Percentiles rank a stretch among this genome's conserved stretches.
Conservation (phyloP, 2,797 vertebrate genomes). For the Cynodonichthys magdalenae region DNA sequence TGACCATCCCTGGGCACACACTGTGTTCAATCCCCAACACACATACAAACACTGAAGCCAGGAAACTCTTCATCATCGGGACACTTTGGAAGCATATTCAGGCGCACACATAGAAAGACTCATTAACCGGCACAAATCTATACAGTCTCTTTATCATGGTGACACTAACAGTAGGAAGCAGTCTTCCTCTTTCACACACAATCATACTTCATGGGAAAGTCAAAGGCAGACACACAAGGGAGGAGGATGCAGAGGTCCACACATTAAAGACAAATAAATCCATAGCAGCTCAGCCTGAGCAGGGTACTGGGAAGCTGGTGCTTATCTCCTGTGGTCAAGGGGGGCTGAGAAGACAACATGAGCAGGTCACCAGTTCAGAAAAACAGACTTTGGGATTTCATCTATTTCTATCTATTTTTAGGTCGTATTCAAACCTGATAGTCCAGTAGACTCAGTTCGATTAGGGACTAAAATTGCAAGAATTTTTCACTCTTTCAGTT, state of each 20-base stretch:
- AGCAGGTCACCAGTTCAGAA: not conserved
- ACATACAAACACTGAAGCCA: slow-evolving; percentile 10
- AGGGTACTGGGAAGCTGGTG: too few relatives aligned
- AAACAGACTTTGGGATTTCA: not conserved
- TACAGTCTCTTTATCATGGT: slow-evolving; percentile 64
- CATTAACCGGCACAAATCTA: slow-evolving; percentile 59
- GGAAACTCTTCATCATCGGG: slow-evolving; percentile 55
- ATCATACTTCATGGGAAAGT: slow-evolving; percentile 6
- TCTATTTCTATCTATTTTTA: too few relatives aligned
- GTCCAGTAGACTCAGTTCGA: too few relatives aligned
- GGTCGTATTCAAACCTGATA: too few relatives aligned
- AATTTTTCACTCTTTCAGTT: too few relatives aligned
- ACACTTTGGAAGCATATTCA: slow-evolving; percentile 54
- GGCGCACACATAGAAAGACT: slow-evolving; percentile 44
- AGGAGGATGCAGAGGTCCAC: slow-evolving; percentile 1
- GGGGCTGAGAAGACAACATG: too few relatives aligned
- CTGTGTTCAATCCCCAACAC: slow-evolving; percentile 13
- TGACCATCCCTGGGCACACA: slow-evolving; percentile 60
- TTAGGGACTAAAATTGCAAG: too few relatives aligned
- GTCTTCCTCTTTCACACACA: slow-evolving; percentile 15
- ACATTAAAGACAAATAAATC: slow-evolving; percentile 10
- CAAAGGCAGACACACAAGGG: slow-evolving; percentile 9
- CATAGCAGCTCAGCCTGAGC: not conserved
- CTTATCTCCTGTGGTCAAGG: too few relatives aligned
- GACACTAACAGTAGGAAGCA: slow-evolving; percentile 50